phyloP scores from a whole-genome alignment of 2,113 vertebrate genomes.

The Pluvianellus socialis region DNA sequence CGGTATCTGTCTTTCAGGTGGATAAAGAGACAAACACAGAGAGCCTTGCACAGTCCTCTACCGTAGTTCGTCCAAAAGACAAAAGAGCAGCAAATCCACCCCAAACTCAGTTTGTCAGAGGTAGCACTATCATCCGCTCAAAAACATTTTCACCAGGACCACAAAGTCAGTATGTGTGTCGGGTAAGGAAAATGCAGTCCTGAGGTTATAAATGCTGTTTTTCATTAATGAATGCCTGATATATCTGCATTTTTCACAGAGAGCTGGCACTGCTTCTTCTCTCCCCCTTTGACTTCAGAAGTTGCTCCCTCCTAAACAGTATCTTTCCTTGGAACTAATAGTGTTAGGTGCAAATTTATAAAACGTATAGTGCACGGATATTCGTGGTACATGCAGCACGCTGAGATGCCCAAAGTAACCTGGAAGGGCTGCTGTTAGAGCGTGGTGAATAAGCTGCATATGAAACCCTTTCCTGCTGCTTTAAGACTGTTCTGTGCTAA shows the following conservation, averaged over 20 bases:
- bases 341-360: neutral
- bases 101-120: constrained; percentile 87
- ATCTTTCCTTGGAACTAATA: neutral
- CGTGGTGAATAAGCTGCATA: neutral
- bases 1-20: constrained; percentile 73
- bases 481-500: neutral
- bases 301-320: neutral
- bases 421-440: neutral
- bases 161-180: constrained; percentile 96
- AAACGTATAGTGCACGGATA: neutral
- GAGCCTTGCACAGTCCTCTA: constrained; percentile 68
- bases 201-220: neutral
- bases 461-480: neutral
- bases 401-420: neutral
- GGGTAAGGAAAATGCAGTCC: constrained; percentile 76
- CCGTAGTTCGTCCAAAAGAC: constrained; percentile 92
- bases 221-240: neutral
- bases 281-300: neutral
- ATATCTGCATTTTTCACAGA: neutral
- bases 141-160: constrained; percentile 98
- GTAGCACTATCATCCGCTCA: constrained; percentile 95
- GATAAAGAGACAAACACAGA: constrained; percentile 92
- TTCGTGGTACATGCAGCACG: neutral
- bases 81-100: constrained; percentile 79
- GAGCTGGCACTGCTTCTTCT: neutral